phyloP scores from a whole-genome alignment of 2,888 invertebrate genomes.

The Pharmacophagus antenor region DNA sequence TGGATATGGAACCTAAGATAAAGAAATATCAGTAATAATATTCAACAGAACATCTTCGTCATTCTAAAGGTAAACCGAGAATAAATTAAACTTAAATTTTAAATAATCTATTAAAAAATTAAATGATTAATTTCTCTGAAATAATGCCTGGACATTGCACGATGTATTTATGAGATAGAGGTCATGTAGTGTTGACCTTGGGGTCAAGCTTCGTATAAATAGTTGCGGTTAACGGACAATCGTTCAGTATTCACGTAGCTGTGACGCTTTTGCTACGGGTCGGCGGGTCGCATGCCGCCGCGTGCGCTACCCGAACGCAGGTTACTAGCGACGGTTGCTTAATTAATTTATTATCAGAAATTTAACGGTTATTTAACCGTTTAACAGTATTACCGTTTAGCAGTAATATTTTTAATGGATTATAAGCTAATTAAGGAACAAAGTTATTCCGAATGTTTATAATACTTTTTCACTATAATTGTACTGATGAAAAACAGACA shows the following conservation, averaged over 20 bases:
- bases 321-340: constrained; percentile 26
- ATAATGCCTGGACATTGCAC: not conserved
- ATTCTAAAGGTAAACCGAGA: no score
- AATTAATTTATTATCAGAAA: not conserved
- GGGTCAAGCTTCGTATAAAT: constrained; percentile 20
- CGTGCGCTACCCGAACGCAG: constrained; percentile 52
- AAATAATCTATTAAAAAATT: no score
- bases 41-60: no score
- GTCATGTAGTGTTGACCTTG: constrained; percentile 38
- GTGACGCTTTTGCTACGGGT: constrained; percentile 39
- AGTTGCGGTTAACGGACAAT: constrained; percentile 21
- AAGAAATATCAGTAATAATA: no score
- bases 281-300: constrained; percentile 45
- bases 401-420: not conserved
- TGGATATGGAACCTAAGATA: no score
- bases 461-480: no score
- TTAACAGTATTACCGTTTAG: not conserved
- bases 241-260: constrained; percentile 9
- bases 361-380: constrained; percentile 4
- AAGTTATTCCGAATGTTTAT: not conserved
- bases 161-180: no score
- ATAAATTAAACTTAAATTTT: no score
- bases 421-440: not conserved
- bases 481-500: no score
- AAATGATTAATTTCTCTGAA: not conserved